phyloP scores from a whole-genome alignment of 1,140 invertebrate genomes.

The Pachyrhynchus sulphureomaculatus region DNA sequence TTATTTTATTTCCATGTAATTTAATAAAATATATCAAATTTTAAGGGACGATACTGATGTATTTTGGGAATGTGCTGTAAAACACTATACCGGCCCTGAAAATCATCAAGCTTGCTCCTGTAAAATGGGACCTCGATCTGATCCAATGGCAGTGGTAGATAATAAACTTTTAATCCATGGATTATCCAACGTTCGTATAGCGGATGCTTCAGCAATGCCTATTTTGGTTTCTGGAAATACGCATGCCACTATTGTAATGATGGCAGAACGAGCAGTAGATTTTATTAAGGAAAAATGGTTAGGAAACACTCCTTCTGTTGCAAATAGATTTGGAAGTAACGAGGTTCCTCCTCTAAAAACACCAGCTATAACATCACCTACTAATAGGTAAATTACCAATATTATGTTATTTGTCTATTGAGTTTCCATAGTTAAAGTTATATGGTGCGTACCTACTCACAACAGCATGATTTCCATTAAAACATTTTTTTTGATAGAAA shows the following conservation, averaged over 20 bases:
- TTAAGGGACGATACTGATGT: constrained; percentile 71
- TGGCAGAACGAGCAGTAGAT: constrained; percentile 78
- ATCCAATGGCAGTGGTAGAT: constrained; percentile 71
- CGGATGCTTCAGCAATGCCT: constrained; percentile 81
- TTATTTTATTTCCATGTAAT: too few species aligned
- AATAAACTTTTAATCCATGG: constrained; percentile 69
- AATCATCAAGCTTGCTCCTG: constrained; percentile 85
- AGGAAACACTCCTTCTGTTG: neutral
- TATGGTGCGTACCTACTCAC: too few species aligned
- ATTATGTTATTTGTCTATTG: neutral
- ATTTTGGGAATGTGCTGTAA: constrained; percentile 79
- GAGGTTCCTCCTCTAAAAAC: neutral
- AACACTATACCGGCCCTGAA: constrained; percentile 74
- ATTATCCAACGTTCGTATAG: constrained; percentile 68
- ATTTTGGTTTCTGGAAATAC: constrained; percentile 75
- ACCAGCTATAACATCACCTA: constrained; percentile 10
- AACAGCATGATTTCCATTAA: too few species aligned
- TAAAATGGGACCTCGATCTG: constrained; percentile 72
- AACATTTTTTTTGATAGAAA: too few species aligned
- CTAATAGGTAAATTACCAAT: neutral
- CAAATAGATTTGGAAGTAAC: constrained; percentile 19
- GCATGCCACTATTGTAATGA: constrained; percentile 80
- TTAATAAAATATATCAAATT: too few species aligned
- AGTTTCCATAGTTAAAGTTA: neutral
- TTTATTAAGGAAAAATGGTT: constrained; percentile 67